Conservation (phyloP, 2,888 invertebrate species). For the Sphinx pinastri region DNA sequence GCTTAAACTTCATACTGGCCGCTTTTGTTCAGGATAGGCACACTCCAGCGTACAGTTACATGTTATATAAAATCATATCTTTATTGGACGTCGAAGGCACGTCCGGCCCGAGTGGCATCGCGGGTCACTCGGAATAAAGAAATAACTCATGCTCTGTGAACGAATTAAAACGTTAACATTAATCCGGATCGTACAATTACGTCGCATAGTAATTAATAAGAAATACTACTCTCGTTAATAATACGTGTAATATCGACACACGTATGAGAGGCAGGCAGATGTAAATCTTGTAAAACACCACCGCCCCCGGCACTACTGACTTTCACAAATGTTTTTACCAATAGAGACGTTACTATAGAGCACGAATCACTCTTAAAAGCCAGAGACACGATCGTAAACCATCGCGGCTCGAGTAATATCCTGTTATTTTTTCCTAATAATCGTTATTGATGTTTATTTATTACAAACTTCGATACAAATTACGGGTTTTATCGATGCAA, state of each 20-base stretch:
- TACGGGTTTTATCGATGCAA: conserved; percentile 79
- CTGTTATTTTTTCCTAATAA: conserved; percentile 83
- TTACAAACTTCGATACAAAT: conserved; percentile 80
- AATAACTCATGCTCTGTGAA: conserved; percentile 68
- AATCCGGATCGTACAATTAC: conserved; percentile 73
- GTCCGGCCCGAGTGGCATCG: conserved; percentile 56
- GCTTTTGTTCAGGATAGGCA: conserved; percentile 59
- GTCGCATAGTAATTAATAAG: conserved; percentile 75
- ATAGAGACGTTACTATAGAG: conserved; percentile 80
- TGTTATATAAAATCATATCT: conserved; percentile 66
- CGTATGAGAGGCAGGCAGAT: conserved; percentile 67
- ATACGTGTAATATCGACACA: conserved; percentile 76
- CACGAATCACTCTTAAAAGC: conserved; percentile 61
- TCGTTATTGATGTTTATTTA: conserved; percentile 84
- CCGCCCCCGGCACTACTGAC: conserved; percentile 70
- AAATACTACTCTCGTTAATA: conserved; percentile 73
- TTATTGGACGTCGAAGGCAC: conserved; percentile 69
- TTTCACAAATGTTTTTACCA: conserved; percentile 78
- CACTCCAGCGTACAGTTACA: conserved; percentile 59
- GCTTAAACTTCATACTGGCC: conserved; percentile 59
- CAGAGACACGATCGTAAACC: conserved; percentile 74
- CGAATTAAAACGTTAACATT: conserved; percentile 68
- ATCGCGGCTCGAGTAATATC: conserved; percentile 74
- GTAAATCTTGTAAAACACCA: conserved; percentile 72
- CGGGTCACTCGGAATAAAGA: conserved; percentile 67